Evolutionary conservation across 2,888 invertebrate species (phyloP).

Genomic region (Abrostola triplasia): DNA sequence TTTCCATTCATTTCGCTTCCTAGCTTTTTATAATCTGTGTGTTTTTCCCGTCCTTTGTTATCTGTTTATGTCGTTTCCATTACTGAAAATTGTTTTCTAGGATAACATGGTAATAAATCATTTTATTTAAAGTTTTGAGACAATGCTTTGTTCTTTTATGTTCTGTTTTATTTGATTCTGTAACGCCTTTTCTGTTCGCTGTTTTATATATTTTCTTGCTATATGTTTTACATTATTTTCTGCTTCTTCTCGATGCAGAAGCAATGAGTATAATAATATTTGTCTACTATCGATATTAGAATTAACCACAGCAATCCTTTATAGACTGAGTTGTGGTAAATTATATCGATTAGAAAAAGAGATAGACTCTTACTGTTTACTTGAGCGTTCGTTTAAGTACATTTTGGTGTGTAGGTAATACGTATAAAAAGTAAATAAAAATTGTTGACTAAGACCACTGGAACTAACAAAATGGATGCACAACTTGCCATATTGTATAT

Average conservation of each 20-base stretch:
- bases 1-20: slow-evolving; percentile 58
- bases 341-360: slow-evolving; percentile 29
- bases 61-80: slow-evolving; percentile 45
- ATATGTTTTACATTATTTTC: slow-evolving; percentile 59
- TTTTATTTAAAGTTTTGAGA: background rate
- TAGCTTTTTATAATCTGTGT: slow-evolving; percentile 53
- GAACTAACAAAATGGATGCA: too few species aligned
- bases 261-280: slow-evolving; percentile 74
- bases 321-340: slow-evolving; percentile 65
- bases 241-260: slow-evolving; percentile 84
- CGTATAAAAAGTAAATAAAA: too few species aligned
- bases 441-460: too few species aligned
- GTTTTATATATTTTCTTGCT: slow-evolving; percentile 54
- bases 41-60: slow-evolving; percentile 42
- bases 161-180: too few species aligned
- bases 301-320: slow-evolving; percentile 86
- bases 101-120: too few species aligned
- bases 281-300: slow-evolving; percentile 41
- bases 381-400: too few species aligned
- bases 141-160: slow-evolving; percentile 1
- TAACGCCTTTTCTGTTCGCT: slow-evolving; percentile 35
- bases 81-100: background rate
- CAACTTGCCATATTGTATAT: too few species aligned
- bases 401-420: too few species aligned
- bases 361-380: background rate